Evolutionary conservation across 2,888 invertebrate genomes (phyloP).

Genomic region (Crossocerus cetratus): DNA sequence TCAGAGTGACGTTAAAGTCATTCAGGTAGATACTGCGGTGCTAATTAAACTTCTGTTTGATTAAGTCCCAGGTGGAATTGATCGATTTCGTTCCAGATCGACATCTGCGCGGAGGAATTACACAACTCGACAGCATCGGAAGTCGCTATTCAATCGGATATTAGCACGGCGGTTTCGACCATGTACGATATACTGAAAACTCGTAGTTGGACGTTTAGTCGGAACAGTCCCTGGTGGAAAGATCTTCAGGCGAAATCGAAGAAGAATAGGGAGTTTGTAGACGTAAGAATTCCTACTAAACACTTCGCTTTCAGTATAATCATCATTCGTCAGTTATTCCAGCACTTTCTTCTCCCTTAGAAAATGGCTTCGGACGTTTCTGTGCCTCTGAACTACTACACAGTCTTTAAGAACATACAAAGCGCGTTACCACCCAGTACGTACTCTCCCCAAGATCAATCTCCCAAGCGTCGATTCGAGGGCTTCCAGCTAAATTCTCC

Average conservation of each 20-base stretch:
- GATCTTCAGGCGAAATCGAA: conserved; percentile 84
- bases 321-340: background rate
- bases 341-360: conserved; percentile 69
- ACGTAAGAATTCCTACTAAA: conserved; percentile 77
- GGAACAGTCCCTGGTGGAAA: conserved; percentile 86
- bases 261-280: conserved; percentile 84
- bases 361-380: conserved; percentile 84
- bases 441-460: conserved; percentile 8
- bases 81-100: conserved; percentile 79
- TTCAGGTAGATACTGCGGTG: too few species aligned
- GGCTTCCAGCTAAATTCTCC: background rate
- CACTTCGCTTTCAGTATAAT: background rate
- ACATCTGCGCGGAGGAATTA: conserved; percentile 92
- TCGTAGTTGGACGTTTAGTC: conserved; percentile 79
- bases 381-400: conserved; percentile 94
- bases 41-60: too few species aligned
- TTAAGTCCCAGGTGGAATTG: too few species aligned
- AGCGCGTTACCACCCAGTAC: conserved; percentile 83
- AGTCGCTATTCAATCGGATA: conserved; percentile 91
- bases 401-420: conserved; percentile 91
- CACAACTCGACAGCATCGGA: conserved; percentile 91
- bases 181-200: conserved; percentile 81
- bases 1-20: conserved; percentile 88
- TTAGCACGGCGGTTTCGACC: conserved; percentile 84
- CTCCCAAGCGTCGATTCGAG: background rate